Evolutionary conservation across 2,797 vertebrate species (phyloP), one percentile per base, ranked within the genome.

Genomic region (Tachyglossus aculeatus): DNA sequence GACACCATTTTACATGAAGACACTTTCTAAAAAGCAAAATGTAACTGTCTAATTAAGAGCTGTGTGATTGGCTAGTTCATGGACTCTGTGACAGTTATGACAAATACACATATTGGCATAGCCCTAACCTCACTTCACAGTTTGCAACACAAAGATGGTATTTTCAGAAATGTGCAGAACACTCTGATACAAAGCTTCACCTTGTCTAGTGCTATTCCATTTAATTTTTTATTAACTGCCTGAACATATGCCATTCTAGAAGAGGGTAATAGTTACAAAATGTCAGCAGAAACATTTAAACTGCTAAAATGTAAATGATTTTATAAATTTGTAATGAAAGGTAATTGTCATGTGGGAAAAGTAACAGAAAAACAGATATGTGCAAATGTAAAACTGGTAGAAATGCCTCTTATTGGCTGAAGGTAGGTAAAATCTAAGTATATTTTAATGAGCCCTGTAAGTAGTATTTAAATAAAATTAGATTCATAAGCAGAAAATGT

Each of bases 281-380:
- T 98, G 95, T 96, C 96, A 96, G 92, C 91, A 95, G 95, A 96
- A 96, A 95, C 95, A 93, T 95, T 94, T 86, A 82, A 94, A 91
- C 92, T 95, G 94, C 92, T 93, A 94, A 95, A 95, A 94, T 95
- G 93, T 91, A 95, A 95, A 95, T 94, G 94, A 96, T 96, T 96
- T 96, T 94, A 95, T 95, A 94, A 96, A 95, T 95, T 94, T 94
- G 95, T 96, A 96, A 96, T 96, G 96, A 96, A 97, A 96, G 94
- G 93, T 95, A 96, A 95, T 95, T 95, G 94, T 94, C 95, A 92
- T 94, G 94, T 94, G 88, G 86, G 83, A 92, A 93, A 89, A 93
- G 89, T 84, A 90, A 92, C 89, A 87, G 88, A 92, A 93, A 94
- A 93, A 93, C 90, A 94, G 91, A 91, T 88, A 93, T 67, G 86